Conservation (phyloP, 2,888 invertebrate species). For the Zaprionus obscuricornis region DNA sequence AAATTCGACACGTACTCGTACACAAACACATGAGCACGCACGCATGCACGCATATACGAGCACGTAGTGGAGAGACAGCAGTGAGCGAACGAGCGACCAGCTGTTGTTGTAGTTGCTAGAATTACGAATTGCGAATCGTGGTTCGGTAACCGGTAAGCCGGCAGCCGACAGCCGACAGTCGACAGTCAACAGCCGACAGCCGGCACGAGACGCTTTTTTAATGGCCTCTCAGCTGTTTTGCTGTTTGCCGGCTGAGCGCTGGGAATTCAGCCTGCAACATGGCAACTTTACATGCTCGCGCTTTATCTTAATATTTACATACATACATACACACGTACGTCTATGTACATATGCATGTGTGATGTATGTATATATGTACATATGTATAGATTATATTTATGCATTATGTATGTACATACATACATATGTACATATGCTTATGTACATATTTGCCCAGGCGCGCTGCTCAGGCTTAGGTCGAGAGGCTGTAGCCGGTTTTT, state of each 20-base stretch:
- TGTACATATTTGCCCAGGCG: slow-evolving; percentile 15
- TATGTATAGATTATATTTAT: slow-evolving; percentile 13
- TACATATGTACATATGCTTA: slow-evolving; percentile 9
- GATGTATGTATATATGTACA: slow-evolving; percentile 13
- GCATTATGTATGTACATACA: slow-evolving; percentile 11
- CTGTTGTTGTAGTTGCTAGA: slow-evolving; percentile 69
- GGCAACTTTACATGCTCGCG: slow-evolving; percentile 55
- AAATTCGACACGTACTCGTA: slow-evolving; percentile 19
- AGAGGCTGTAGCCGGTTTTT: slow-evolving; percentile 64
- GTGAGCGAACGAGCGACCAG: slow-evolving; percentile 44
- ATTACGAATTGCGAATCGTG: too few relatives aligned
- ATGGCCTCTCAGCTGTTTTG: slow-evolving; percentile 66
- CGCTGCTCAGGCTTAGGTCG: slow-evolving; percentile 40
- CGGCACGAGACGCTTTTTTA: slow-evolving; percentile 33
- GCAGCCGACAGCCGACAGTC: too few relatives aligned
- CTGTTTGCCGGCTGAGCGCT: slow-evolving; percentile 57
- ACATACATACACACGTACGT: neutral
- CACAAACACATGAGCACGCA: slow-evolving; percentile 9
- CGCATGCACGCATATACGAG: neutral
- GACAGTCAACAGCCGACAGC: too few relatives aligned
- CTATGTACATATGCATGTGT: slow-evolving; percentile 7
- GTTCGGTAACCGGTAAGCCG: slow-evolving; percentile 39
- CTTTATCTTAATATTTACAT: slow-evolving; percentile 4
- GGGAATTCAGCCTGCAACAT: slow-evolving; percentile 69
- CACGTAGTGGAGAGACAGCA: slow-evolving; percentile 15